Base-by-base conservation (phyloP, 2,797 vertebrate species). In the Alouatta caraya region DNA sequence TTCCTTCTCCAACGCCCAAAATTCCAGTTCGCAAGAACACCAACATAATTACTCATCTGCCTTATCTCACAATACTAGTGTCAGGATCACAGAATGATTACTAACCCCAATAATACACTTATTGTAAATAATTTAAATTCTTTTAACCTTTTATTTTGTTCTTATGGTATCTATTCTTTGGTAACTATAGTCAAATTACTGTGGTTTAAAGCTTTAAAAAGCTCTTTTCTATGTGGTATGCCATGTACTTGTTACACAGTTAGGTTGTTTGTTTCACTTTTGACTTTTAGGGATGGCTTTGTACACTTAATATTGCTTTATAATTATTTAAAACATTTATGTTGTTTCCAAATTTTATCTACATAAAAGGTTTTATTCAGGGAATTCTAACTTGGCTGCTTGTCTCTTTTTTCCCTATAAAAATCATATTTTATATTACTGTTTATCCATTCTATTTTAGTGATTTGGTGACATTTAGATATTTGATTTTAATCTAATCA, bases 191-290 rank as follows among this genome's bases (percentile, higher is more conserved):
- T 85, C 33, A 94, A 88, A 87, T 84, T 78, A 37, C 7, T 19
- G 7, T 61, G 5, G 37, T 83, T 88, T 78, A 67, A 91, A 70
- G n/a, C 57, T 96, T 48, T 67, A 90, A 75, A 14, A 82, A 90
- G 39, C 85, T 90, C 5, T 92, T 93, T 92, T 72, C 44, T 55
- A 46, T 73, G 37, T 67, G 13, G 5, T 81, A 86, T 91, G 14
- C 30, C 22, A 86, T 21, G 21, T 88, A 55, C 48, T n/a, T 72
- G 39, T 84, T 95, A 76, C 13, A 92, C 5, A 59, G 19, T n/a
- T n/a, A 88, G 44, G 13, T 70, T 92, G 64, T 37, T 79, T 59
- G 42, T 59, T 95, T 88, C 28, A 81, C 33, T 92, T 97, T 80
- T 88, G 30, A 86, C 37, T 92, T 92, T 39, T 37, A 90, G 22